Evolutionary conservation across 2,888 invertebrate genomes (phyloP).

Genomic region (Tetragnatha montana): DNA sequence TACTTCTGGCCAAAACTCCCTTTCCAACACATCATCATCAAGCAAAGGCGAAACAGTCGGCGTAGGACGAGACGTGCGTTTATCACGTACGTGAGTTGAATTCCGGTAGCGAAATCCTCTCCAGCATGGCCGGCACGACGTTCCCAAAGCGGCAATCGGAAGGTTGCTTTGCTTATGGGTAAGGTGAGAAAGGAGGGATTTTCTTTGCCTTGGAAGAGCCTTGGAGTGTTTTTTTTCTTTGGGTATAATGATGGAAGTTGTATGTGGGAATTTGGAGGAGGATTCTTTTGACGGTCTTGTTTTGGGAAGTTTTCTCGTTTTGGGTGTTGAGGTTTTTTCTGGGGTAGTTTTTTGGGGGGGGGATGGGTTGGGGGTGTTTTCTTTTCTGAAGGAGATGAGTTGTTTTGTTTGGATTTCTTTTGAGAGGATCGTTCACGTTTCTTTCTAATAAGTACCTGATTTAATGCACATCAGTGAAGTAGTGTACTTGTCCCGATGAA

Average conservation of each 20-base stretch:
- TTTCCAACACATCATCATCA: conserved; percentile 51
- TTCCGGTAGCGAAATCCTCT: neutral
- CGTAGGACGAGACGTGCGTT: conserved; percentile 21
- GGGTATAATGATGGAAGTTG: neutral
- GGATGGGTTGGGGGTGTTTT: neutral
- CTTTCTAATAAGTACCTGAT: no score
- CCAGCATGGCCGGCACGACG: conserved; percentile 32
- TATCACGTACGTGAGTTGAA: conserved; percentile 25
- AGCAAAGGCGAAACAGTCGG: conserved; percentile 18
- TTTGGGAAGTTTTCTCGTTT: neutral
- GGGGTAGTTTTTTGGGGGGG: neutral
- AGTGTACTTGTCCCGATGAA: no score
- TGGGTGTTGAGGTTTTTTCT: neutral
- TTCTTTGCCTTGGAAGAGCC: neutral
- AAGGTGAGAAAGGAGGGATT: neutral
- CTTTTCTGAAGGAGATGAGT: no score
- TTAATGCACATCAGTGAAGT: no score
- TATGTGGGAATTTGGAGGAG: no score
- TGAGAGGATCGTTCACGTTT: neutral
- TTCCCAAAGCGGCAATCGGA: conserved; percentile 40
- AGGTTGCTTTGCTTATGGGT: conserved; percentile 40
- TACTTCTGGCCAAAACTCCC: conserved; percentile 26
- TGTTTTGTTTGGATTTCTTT: neutral
- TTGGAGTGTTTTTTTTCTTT: neutral
- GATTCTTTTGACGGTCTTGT: no score